Evolutionary conservation across 2,113 vertebrate species (phyloP).

Genomic region (Typhlomys cinereus): DNA sequence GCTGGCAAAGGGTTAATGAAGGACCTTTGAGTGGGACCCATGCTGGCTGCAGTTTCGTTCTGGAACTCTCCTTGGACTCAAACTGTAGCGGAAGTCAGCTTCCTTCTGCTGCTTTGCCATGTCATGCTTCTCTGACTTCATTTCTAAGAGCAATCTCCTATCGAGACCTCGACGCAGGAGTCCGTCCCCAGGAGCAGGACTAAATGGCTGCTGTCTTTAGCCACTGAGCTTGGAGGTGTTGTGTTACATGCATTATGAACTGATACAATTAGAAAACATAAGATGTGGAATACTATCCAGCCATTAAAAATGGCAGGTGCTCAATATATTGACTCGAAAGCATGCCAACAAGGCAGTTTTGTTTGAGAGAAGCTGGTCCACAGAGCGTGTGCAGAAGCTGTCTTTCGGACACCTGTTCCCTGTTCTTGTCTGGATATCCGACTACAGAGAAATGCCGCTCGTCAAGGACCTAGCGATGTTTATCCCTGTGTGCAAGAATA

Average conservation of each 20-base stretch:
- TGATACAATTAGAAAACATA: slow-evolving; percentile 34
- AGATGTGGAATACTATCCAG: background rate
- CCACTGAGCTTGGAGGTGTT: background rate
- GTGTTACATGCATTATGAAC: slow-evolving; percentile 27
- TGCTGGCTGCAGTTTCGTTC: background rate
- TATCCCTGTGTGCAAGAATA: background rate
- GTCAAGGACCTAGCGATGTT: background rate
- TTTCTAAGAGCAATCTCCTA: background rate
- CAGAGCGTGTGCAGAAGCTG: background rate
- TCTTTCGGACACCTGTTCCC: background rate
- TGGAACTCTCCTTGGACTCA: background rate
- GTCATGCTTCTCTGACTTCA: background rate
- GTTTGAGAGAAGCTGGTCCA: background rate
- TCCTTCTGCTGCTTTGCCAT: background rate
- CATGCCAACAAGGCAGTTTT: background rate
- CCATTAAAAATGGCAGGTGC: background rate
- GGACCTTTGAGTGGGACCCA: background rate
- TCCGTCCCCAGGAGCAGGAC: background rate
- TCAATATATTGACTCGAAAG: background rate
- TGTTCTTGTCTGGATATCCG: background rate
- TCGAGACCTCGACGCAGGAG: background rate
- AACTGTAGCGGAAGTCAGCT: background rate
- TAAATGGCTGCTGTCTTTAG: background rate
- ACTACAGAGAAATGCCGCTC: background rate
- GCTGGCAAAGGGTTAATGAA: background rate